Evolutionary conservation across 2,797 vertebrate species (phyloP), one percentile per base, ranked within the genome.

Genomic region (Pseudopleuronectes americanus): DNA sequence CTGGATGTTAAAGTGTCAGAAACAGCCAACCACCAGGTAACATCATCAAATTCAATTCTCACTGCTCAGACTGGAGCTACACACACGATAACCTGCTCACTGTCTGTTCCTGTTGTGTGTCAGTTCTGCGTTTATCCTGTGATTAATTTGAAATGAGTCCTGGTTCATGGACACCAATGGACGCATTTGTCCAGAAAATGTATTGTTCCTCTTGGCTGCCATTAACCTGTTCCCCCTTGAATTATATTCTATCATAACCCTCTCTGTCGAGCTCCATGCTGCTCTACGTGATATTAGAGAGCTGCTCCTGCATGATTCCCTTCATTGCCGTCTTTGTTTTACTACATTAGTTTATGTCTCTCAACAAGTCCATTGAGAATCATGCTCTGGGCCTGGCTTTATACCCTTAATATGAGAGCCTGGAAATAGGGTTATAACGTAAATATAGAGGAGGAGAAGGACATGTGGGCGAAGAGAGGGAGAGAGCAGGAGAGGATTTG

Each of bases 1-100:
- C 90, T 99, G 91, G 97, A 99, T 89, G 97, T 99, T 85, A 99
- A 99, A 93, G 97, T 99, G 76, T 99, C 98, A 60, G 98, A 99
- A 92, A 99, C 98, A 0, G 97, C 97, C 87, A 99, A 96, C 90
- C 96, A 99, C 85, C 97, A 99, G 96, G 98, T 98, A 94, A 92
- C 64, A 87, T 33, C 64, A 88, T 28, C 17, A 43, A 45, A 2
- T 33, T 63, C 2, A 17, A 43, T 33, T 33, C 8, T 10, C 10
- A 33, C 2, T n/a, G 33, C 4, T 31, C 52, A 51, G 6, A 56
- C 14, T 28, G 13, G 2, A 53, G 62, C 28, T 7, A 38, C 12
- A 6, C n/a, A n/a, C 2, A 6, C 22, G n/a, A 64, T 9, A 13
- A 9, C 8, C 1, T 19, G 19, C 24, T 45, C n/a, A 28, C 1